These are phyloP conservation scores for Aegotheles bennettii DNA, from an alignment of 2,113 vertebrate species.

Conservation along the genomic window DNA sequence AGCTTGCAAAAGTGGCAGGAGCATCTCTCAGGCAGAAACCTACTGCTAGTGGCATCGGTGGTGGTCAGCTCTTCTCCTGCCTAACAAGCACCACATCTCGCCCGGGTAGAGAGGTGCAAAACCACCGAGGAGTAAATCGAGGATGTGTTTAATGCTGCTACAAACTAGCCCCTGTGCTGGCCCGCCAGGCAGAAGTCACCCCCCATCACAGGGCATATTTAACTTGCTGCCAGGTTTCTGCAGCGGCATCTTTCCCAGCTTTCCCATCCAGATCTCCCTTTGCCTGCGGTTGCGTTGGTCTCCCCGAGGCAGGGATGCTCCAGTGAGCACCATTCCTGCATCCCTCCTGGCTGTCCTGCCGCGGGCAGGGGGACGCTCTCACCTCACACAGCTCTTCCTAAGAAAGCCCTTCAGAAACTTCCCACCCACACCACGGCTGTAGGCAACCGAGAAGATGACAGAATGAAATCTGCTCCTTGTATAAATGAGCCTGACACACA, in stretches of 20 bases:
- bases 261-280: not conserved
- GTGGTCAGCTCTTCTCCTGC: not conserved
- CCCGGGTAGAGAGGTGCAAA: not conserved
- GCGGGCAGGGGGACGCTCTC: not conserved
- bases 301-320: not conserved
- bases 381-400: not conserved
- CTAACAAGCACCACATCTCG: rapidly evolving
- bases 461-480: rapidly evolving
- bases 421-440: rapidly evolving
- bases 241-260: not conserved
- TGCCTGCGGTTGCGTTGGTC: rapidly evolving
- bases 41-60: not conserved
- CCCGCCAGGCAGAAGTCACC: not conserved
- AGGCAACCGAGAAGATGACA: not conserved
- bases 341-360: not conserved
- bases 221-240: not conserved
- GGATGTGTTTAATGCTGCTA: not conserved
- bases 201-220: rapidly evolving
- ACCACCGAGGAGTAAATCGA: not conserved
- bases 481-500: not conserved
- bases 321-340: rapidly evolving
- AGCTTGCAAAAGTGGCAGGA: not conserved
- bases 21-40: not conserved
- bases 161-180: not conserved
- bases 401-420: not conserved